Conservation (phyloP, 2,113 vertebrate species). For the Esox niger region DNA sequence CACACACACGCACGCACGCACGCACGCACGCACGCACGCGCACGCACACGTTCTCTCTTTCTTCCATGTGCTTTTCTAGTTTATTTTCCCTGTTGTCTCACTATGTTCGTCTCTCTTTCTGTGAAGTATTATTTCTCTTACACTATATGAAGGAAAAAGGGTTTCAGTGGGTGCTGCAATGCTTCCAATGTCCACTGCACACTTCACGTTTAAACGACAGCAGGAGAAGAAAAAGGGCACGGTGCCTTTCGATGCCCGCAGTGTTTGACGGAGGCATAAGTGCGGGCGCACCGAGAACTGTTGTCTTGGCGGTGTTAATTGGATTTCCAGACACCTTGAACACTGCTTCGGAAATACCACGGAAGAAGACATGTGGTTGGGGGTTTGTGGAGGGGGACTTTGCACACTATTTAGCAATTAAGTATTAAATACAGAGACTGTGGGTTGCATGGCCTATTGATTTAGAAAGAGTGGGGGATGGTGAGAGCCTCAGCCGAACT, state of each 20-base stretch:
- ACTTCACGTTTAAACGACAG: constrained; percentile 20
- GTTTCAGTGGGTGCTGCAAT: neutral
- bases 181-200: neutral
- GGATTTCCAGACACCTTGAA: constrained; percentile 52
- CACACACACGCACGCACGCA: no score
- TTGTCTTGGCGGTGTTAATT: constrained; percentile 56
- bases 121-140: neutral
- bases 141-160: neutral
- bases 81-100: neutral
- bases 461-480: no score
- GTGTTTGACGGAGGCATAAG: constrained; percentile 35
- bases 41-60: no score
- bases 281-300: no score
- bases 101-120: neutral
- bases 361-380: constrained; percentile 27
- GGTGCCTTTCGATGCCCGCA: constrained; percentile 28
- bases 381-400: neutral
- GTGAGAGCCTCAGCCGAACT: no score
- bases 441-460: no score
- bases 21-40: no score
- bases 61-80: neutral
- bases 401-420: neutral
- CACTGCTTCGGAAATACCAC: constrained; percentile 39
- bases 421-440: neutral
- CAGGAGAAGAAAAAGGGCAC: constrained; percentile 12